phyloP scores from a whole-genome alignment of 2,797 vertebrate species.

The Toxotes lorentzi region DNA sequence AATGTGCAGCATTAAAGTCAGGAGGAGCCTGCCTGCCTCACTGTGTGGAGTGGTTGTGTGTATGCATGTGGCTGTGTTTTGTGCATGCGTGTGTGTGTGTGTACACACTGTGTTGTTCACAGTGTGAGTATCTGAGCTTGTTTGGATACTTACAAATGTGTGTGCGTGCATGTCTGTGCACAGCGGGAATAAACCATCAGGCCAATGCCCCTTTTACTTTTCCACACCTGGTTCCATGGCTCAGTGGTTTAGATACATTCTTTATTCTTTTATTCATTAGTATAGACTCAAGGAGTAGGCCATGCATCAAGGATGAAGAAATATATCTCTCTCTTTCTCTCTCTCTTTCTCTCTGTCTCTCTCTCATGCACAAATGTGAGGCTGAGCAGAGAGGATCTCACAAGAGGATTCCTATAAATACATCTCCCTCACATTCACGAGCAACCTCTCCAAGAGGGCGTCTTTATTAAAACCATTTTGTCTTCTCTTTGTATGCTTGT shows the following conservation, averaged over 20 bases:
- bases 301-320: conserved; percentile 73
- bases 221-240: conserved; percentile 48
- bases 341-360: conserved; percentile 32
- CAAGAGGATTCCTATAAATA: conserved; percentile 84
- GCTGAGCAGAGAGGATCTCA: conserved; percentile 69
- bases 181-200: conserved; percentile 39
- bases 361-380: conserved; percentile 67
- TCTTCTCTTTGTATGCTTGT: conserved; percentile 71
- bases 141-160: conserved; percentile 50
- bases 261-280: conserved; percentile 80
- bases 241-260: conserved; percentile 71
- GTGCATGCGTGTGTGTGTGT: background rate
- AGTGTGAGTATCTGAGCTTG: conserved; percentile 18
- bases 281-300: conserved; percentile 55
- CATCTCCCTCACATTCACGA: conserved; percentile 80
- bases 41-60: conserved; percentile 61
- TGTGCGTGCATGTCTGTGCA: conserved; percentile 25
- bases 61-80: conserved; percentile 38
- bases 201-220: conserved; percentile 57
- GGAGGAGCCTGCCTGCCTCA: conserved; percentile 68
- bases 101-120: conserved; percentile 27
- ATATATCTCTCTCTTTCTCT: conserved; percentile 31
- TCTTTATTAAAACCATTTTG: conserved; percentile 86
- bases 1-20: conserved; percentile 85
- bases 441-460: conserved; percentile 80